These are phyloP conservation scores for Catajapyx aquilonaris DNA, from an alignment of 1,140 invertebrate genomes.

Conservation along the genomic window DNA sequence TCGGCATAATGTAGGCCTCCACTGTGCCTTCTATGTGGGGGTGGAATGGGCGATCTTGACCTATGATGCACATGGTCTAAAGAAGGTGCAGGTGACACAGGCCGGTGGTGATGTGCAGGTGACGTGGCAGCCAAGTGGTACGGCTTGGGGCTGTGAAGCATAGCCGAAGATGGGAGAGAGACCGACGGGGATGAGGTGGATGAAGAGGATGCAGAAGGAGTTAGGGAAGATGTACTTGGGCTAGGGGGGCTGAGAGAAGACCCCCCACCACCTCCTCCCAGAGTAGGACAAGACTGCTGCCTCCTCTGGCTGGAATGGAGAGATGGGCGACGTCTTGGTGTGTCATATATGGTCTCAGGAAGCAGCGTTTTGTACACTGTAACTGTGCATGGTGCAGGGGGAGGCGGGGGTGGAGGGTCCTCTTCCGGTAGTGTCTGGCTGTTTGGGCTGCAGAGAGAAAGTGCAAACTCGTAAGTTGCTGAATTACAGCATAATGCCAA, in stretches of 20 bases:
- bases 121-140: slow-evolving; percentile 11
- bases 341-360: too few species aligned
- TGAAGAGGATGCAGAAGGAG: slow-evolving; percentile 17
- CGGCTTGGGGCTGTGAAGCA: not conserved
- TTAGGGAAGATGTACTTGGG: slow-evolving; percentile 13
- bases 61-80: too few species aligned
- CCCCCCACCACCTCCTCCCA: too few species aligned
- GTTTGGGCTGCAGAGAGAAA: too few species aligned
- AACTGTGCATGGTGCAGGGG: slow-evolving; percentile 12
- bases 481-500: too few species aligned
- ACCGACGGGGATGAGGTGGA: slow-evolving; percentile 16
- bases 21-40: slow-evolving; percentile 16
- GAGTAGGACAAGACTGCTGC: slow-evolving; percentile 15
- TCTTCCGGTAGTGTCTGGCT: too few species aligned
- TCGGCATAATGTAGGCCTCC: slow-evolving; percentile 19
- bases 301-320: slow-evolving; percentile 18
- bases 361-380: slow-evolving; percentile 15
- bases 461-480: too few species aligned
- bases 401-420: slow-evolving; percentile 2
- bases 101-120: slow-evolving; percentile 13
- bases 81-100: too few species aligned
- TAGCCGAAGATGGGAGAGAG: slow-evolving; percentile 4
- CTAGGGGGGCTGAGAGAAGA: not conserved
- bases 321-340: slow-evolving; percentile 18
- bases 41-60: slow-evolving; percentile 11